Evolutionary conservation across 1,140 invertebrate genomes (phyloP).

Genomic region (Steinernema khuongi): DNA sequence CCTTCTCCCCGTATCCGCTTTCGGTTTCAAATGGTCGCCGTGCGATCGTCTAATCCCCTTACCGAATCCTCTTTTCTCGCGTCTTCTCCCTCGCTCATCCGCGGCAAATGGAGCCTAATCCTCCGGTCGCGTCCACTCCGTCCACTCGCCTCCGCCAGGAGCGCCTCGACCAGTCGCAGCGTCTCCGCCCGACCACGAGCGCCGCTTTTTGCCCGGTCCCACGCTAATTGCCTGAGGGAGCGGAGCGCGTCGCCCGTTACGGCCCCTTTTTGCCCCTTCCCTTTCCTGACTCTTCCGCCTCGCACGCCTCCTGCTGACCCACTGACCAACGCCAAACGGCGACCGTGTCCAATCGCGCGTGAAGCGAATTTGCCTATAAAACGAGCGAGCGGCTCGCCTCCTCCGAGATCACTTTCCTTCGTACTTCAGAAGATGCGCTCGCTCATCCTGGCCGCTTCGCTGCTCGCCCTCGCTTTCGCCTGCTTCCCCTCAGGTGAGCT

Average conservation of each 20-base stretch:
- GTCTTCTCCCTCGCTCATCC: not conserved
- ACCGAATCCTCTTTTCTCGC: slow-evolving; percentile 12
- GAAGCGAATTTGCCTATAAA: slow-evolving; percentile 4
- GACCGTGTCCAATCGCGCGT: slow-evolving; percentile 8
- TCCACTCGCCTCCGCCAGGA: not conserved
- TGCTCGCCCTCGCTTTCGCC: not conserved
- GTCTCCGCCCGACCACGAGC: too few species aligned
- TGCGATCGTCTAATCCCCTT: slow-evolving; percentile 1
- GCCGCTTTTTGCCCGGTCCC: not conserved
- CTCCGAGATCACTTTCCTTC: not conserved
- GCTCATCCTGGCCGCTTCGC: not conserved
- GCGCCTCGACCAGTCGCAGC: not conserved
- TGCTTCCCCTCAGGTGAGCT: not conserved
- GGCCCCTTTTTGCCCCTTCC: not conserved
- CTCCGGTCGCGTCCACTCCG: too few species aligned
- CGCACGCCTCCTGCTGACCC: not conserved
- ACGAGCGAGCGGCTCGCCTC: not conserved
- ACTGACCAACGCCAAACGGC: slow-evolving; percentile 11
- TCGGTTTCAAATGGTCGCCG: not conserved
- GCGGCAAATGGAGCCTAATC: not conserved
- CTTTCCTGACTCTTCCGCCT: not conserved
- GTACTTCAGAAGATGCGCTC: slow-evolving; percentile 12
- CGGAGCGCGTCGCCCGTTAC: not conserved
- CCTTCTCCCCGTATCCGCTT: not conserved
- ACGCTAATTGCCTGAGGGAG: not conserved